Base-by-base conservation (phyloP, 37 sponge, comb jelly and placozoan genomes). In the Diacarnus erythraeanus region DNA sequence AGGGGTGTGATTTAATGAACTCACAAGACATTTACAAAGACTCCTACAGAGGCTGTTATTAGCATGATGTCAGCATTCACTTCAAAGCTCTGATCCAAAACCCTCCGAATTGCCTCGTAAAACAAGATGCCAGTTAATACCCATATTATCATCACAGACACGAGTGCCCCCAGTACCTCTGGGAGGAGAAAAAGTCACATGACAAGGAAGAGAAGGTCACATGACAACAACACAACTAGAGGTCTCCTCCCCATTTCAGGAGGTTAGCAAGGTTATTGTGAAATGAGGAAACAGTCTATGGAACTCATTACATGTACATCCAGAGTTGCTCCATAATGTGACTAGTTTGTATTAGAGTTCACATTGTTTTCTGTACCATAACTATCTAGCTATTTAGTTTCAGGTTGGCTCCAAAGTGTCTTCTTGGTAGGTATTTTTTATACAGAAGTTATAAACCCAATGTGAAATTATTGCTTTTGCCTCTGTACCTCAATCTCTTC, bases 81-180 rank as follows among this genome's bases (percentile, higher is more conserved):
- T 12, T 87, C 70, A 42, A 81, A 84, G 51, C 89, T 74, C 39
- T 63, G 71, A 51, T 86, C 27, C 41, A 96, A 77, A 47, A 91
- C 58, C 42, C 99, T 74, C 54, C 74, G 76, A 0, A 98, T 75
- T 0, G 93, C 99, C 39, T 91, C 88, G 70, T 98, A 98, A 35
- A 96, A 85, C 58, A 98, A 71, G 2, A 98, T 88, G 0, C 99
- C 99, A 2, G 99, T 96, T 40, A 98, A 70, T 34, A 98, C 72
- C 99, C 99, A 98, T 41, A 98, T 96, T 51, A 98, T 79, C 37
- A 98, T 84, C 47, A 98, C 96, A 27, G 99, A 98, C 20, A 88
- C 66, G 2, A 98, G 64, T 0, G 99, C 99, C 41, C 96, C 96
- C 57, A 98, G 59, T 31, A 96, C 89, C 92, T 95, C 96, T 90